Evolutionary conservation across 1,140 invertebrate species (phyloP), one percentile per base, ranked within the genome.

Genomic region (Nebria ingens): DNA sequence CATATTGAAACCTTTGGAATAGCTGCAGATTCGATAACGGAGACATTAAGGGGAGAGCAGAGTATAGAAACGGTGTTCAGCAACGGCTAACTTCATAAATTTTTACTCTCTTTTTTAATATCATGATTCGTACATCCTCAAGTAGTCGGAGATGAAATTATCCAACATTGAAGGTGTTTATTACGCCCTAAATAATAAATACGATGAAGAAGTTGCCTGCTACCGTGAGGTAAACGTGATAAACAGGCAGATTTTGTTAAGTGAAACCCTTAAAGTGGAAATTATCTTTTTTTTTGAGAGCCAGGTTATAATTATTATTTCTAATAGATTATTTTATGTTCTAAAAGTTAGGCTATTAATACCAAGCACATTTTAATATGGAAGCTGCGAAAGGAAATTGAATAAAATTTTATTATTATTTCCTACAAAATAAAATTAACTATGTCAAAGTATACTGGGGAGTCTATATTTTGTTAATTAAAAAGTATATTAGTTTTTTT

Each of bases 141-240:
- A 6, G 40, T 45, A 11, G 6, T 9, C 25, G 25, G 15, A 45
- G 40, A 45, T 45, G 40, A 45, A 12, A 45, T 45, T 12, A 45
- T 45, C 40, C 17, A 45, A 45, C 40, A 45, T 45, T 45, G 40
- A 17, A 45, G 40, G 40, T 45, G 40, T 45, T 45, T 45, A 45
- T 45, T 45, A 45, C 40, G 6, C 9, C 17, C 17, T 45, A 12
- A 45, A 45, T 45, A 45, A 45, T 45, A 45, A 45, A 45, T 45
- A 45, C 9, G 15, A 6, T 45, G 40, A 4, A 12, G 40, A 45
- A 45, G 40, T 45, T 45, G 40, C 17, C 17, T 45, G 17, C 40
- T 9, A 4, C 40, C 15, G 4, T 12, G 3, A 45, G 40, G 15
- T 4, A 45, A 11, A 17, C 4, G 17, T 17, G 40, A 45, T 45